These are phyloP conservation scores for Hyperopisus bebe DNA, from an alignment of 2,113 vertebrate species.

Conservation along the genomic window DNA sequence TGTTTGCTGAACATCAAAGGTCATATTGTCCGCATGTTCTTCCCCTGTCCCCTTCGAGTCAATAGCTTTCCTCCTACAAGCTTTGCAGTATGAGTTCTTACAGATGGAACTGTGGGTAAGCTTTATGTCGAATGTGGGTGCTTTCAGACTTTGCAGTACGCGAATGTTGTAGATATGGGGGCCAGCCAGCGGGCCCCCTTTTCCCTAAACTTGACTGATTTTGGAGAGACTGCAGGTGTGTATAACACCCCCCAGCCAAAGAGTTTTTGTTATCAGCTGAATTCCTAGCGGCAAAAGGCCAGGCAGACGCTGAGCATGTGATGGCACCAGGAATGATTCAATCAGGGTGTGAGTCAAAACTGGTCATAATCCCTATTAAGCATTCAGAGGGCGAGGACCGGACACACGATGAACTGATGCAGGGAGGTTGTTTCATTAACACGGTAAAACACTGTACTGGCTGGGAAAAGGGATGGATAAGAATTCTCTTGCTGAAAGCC, in stretches of 20 bases:
- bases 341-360: neutral
- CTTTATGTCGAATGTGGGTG: neutral
- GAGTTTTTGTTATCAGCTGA: neutral
- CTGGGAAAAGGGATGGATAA: neutral
- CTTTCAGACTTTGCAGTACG: neutral
- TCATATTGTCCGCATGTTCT: neutral
- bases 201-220: neutral
- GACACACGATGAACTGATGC: neutral
- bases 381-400: neutral
- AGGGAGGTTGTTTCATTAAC: neutral
- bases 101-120: neutral
- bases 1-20: neutral
- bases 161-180: neutral
- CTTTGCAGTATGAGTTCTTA: neutral
- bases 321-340: neutral
- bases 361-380: neutral
- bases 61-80: neutral
- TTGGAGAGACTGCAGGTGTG: neutral
- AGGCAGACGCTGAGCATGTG: neutral
- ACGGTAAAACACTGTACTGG: neutral
- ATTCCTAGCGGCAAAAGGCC: neutral
- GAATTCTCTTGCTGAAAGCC: neutral
- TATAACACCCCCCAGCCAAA: neutral
- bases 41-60: neutral
- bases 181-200: neutral